Conservation (phyloP, 2,888 invertebrate genomes). For the Drosophila colorata region DNA sequence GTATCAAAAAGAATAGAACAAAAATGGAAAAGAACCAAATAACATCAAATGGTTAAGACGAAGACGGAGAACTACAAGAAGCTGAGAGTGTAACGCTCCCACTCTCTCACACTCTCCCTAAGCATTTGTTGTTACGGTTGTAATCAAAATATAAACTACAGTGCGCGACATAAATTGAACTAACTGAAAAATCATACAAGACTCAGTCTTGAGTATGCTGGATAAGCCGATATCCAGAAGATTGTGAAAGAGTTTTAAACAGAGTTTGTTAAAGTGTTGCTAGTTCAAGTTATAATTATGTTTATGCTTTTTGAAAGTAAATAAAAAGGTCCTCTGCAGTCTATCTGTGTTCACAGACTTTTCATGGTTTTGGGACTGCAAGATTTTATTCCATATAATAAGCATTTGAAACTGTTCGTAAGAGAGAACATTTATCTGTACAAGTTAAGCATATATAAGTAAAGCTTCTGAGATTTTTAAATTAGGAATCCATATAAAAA, state of each 20-base stretch:
- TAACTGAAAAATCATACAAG: constrained; percentile 7
- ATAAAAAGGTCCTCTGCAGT: too few species aligned
- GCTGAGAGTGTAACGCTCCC: neutral
- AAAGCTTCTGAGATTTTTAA: too few species aligned
- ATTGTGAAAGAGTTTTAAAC: neutral
- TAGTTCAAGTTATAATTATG: too few species aligned
- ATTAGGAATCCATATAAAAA: too few species aligned
- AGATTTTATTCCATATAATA: too few species aligned
- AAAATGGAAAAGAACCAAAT: constrained; percentile 4
- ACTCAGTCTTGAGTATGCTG: neutral
- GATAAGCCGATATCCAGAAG: neutral
- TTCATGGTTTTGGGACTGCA: too few species aligned
- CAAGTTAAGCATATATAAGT: too few species aligned
- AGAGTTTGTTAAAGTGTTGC: neutral
- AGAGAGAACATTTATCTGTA: too few species aligned
- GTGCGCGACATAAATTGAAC: constrained; percentile 30
- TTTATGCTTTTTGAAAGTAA: too few species aligned
- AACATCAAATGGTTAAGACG: constrained; percentile 30
- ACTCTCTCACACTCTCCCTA: neutral
- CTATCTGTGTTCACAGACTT: too few species aligned
- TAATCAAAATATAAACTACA: constrained; percentile 16
- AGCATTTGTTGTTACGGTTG: constrained; percentile 8
- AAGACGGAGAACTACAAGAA: neutral
- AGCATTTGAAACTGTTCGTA: too few species aligned
- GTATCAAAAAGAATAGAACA: constrained; percentile 24